These are phyloP conservation scores for Leptodactylus fallax DNA, from an alignment of 2,797 vertebrate genomes.

Conservation along the genomic window DNA sequence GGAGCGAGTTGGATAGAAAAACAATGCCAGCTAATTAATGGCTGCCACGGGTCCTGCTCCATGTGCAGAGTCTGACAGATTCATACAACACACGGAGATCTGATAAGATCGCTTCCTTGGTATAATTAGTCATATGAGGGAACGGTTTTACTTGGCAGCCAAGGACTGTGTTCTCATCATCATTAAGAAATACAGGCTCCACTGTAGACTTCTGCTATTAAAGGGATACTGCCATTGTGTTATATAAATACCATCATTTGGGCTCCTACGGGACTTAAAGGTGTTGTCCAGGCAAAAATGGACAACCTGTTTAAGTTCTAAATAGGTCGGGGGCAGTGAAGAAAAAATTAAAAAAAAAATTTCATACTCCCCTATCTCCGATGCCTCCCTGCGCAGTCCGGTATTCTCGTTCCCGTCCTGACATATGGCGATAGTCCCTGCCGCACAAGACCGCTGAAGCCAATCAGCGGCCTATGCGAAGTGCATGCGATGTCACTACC, in stretches of 20 bases:
- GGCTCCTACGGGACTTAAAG: neutral
- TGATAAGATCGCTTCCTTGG: slow-evolving; percentile 19
- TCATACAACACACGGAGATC: neutral
- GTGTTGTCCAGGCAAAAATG: too few species aligned
- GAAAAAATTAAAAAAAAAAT: too few species aligned
- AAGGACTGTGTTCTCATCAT: neutral
- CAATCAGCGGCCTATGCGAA: too few species aligned
- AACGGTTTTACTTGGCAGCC: neutral
- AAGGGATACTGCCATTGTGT: neutral
- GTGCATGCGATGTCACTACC: too few species aligned
- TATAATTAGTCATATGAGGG: slow-evolving; percentile 12
- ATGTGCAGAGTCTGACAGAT: neutral
- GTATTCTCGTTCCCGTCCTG: too few species aligned
- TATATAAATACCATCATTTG: neutral
- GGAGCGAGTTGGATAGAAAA: neutral
- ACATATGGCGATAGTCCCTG: too few species aligned
- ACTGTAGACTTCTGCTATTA: neutral
- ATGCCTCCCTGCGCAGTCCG: too few species aligned
- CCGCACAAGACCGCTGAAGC: too few species aligned
- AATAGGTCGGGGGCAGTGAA: too few species aligned
- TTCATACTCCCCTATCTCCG: too few species aligned
- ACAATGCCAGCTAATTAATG: neutral
- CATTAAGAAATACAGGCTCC: neutral
- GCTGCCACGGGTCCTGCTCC: neutral
- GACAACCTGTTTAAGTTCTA: too few species aligned